Evolutionary conservation across 2,113 vertebrate genomes (phyloP).

Genomic region (Taxidea taxus): DNA sequence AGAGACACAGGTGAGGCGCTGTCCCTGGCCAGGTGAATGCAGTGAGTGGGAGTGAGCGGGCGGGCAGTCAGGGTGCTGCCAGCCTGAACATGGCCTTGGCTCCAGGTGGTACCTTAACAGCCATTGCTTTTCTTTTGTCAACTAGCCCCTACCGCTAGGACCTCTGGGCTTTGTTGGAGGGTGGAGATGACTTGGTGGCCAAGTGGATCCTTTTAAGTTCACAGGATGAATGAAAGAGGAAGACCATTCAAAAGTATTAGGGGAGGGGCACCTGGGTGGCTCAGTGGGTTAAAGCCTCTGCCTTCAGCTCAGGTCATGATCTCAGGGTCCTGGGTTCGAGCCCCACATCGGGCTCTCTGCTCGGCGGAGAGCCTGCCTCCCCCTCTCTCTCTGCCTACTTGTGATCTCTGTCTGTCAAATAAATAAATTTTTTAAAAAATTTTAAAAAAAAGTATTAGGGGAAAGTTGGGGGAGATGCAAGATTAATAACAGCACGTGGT

Average conservation of each 20-base stretch:
- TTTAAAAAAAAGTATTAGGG: too few relatives aligned
- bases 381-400: too few relatives aligned
- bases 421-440: too few relatives aligned
- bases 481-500: not conserved
- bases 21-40: not conserved
- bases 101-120: not conserved
- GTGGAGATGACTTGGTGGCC: not conserved
- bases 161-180: not conserved
- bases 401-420: too few relatives aligned
- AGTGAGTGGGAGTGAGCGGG: not conserved
- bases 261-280: too few relatives aligned
- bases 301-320: too few relatives aligned
- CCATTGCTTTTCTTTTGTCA: not conserved
- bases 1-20: not conserved
- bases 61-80: not conserved
- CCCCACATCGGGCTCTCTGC: too few relatives aligned
- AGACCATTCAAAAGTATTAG: not conserved
- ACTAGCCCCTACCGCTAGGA: not conserved
- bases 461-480: not conserved
- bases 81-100: not conserved
- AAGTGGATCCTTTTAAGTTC: not conserved
- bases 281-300: too few relatives aligned
- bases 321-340: too few relatives aligned
- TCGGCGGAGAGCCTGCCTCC: too few relatives aligned
- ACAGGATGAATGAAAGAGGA: not conserved